Base-by-base conservation (phyloP, 2,113 vertebrate genomes). In the Chrysochloris asiatica region DNA sequence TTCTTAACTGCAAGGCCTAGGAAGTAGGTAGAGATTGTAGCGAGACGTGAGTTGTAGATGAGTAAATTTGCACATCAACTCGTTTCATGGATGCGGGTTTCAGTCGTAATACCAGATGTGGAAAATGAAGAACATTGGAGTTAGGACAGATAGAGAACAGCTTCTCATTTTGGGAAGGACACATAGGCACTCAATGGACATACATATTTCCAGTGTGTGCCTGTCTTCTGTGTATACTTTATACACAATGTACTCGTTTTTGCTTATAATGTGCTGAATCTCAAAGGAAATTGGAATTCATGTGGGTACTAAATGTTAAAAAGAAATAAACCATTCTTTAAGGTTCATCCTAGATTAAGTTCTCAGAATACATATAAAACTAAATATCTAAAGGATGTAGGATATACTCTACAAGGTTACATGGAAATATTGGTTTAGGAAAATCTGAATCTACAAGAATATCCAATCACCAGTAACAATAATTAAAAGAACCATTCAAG, bases 261-360 rank as follows among this genome's bases (percentile, higher is more conserved):
- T 76, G 52, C 80, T 90, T 92, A 85, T 54, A 79, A 87, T 9
- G 30, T 65, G 56, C 28, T 54, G 43, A 86, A 69, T 89, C 48
- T 67, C 59, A 77, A 4, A 81, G 90, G 56, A 89, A 47, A 52
- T 65, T 87, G 33, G 82, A 36, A 80, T 91, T 93, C n/a, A 61
- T 71, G 12, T 77, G 19, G 4, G 2, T 28, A 1, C 54, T 79
- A 88, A 41, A 2, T 84, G 7, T 45, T 92, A 67, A 83, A 89
- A 76, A 79, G 75, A 90, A 80, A 86, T 41, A 63, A 80, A 90
- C 14, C 75, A 88, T 59, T 88, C 24, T 83, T 83, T 2, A 82
- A 82, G 72, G 21, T 59, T 76, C 16, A 83, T 84, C 59, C 59
- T 80, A 71, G 38, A 43, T 67, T 45, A 17, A 88, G 38, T 65